Evolutionary conservation across 2,113 vertebrate species (phyloP).

Genomic region (Mustelus asterias): DNA sequence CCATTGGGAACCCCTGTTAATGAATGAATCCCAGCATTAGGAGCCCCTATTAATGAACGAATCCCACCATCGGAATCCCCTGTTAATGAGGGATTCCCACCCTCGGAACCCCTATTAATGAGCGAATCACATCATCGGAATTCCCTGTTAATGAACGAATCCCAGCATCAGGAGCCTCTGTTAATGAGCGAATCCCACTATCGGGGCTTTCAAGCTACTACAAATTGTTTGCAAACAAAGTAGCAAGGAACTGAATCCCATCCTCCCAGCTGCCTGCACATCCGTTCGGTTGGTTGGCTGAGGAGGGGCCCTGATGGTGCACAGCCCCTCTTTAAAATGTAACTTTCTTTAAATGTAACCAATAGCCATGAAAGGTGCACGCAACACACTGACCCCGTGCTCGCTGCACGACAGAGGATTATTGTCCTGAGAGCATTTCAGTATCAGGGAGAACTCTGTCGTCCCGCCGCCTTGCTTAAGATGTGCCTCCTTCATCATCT

Average conservation of each 20-base stretch:
- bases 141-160: not conserved
- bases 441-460: not conserved
- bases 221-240: not conserved
- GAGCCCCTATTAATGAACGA: not conserved
- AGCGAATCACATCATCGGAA: not conserved
- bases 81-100: not conserved
- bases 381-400: not conserved
- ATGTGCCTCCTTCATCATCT: slow-evolving; percentile 21
- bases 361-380: slow-evolving; percentile 23
- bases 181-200: not conserved
- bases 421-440: not conserved
- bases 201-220: not conserved
- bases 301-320: not conserved
- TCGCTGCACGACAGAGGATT: not conserved
- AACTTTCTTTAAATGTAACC: not conserved
- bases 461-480: not conserved
- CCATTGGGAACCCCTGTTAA: not conserved
- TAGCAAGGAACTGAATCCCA: not conserved
- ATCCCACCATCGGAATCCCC: not conserved
- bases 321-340: not conserved
- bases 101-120: not conserved
- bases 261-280: not conserved
- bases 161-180: not conserved
- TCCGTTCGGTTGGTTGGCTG: not conserved
- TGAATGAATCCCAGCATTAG: not conserved